Conservation (phyloP, 2,113 vertebrate genomes). For the Colius striatus region DNA sequence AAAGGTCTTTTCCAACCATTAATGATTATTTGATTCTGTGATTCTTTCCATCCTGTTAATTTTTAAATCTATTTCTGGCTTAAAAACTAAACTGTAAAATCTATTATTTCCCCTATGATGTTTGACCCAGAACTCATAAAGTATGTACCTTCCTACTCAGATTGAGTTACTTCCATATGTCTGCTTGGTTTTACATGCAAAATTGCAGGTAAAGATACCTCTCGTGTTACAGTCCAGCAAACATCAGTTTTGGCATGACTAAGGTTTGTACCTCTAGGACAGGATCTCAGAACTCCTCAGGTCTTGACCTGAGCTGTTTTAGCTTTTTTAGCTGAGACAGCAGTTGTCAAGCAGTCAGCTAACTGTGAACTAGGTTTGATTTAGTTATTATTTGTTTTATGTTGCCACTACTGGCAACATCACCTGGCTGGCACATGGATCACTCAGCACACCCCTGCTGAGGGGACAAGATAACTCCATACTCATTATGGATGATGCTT, state of each 20-base stretch:
- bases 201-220: background rate
- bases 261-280: background rate
- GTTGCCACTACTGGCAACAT: too few relatives aligned
- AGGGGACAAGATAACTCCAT: too few relatives aligned
- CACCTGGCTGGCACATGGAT: too few relatives aligned
- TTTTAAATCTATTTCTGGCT: background rate
- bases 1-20: too few relatives aligned
- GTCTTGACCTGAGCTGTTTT: background rate
- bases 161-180: background rate
- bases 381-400: background rate
- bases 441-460: too few relatives aligned
- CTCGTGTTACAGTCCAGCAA: background rate
- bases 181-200: background rate
- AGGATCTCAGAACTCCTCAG: background rate
- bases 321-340: background rate
- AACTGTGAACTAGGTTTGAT: background rate
- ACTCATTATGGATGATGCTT: too few relatives aligned
- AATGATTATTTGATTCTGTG: too few relatives aligned
- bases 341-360: background rate
- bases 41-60: background rate
- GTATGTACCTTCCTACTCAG: background rate
- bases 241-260: background rate
- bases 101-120: background rate
- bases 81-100: background rate
- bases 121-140: background rate